Evolutionary conservation across 2,888 invertebrate species (phyloP).

Genomic region (Sarcophaga carnaria): DNA sequence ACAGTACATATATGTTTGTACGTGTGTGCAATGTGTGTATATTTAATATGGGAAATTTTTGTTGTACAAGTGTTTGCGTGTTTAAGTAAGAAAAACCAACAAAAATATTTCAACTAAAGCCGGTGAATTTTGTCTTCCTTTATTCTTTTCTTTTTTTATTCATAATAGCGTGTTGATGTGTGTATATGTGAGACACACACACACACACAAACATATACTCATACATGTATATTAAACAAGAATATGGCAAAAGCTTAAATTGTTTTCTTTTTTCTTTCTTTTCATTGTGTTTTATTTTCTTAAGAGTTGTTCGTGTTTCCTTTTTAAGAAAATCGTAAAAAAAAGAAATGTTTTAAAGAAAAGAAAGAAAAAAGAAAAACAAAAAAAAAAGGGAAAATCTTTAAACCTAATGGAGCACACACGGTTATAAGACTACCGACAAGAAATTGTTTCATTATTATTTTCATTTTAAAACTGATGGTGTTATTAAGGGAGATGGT

Average conservation of each 20-base stretch:
- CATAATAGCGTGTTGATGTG: not conserved
- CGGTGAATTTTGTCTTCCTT: constrained; percentile 29
- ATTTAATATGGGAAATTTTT: not conserved
- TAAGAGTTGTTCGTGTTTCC: constrained; percentile 25
- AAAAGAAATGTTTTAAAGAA: not conserved
- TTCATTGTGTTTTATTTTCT: not conserved
- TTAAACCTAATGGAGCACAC: constrained; percentile 61
- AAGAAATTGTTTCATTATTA: constrained; percentile 51
- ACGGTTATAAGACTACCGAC: constrained; percentile 38
- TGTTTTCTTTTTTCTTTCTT: constrained; percentile 20
- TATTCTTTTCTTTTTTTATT: not conserved
- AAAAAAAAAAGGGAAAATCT: constrained; percentile 21
- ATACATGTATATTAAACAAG: not conserved
- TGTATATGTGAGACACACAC: not conserved
- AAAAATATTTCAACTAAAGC: constrained; percentile 51
- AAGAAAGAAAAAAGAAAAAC: not conserved
- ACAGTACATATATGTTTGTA: not conserved
- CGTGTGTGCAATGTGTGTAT: not conserved
- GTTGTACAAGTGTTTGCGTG: constrained; percentile 4
- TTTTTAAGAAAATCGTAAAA: not conserved
- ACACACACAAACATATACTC: not conserved
- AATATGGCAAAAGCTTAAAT: constrained; percentile 32
- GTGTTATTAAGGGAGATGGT: constrained; percentile 22
- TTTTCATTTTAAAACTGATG: constrained; percentile 23
- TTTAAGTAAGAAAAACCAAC: constrained; percentile 33